Evolutionary conservation across 1,140 invertebrate species (phyloP).

Genomic region (Brachionus sp.): DNA sequence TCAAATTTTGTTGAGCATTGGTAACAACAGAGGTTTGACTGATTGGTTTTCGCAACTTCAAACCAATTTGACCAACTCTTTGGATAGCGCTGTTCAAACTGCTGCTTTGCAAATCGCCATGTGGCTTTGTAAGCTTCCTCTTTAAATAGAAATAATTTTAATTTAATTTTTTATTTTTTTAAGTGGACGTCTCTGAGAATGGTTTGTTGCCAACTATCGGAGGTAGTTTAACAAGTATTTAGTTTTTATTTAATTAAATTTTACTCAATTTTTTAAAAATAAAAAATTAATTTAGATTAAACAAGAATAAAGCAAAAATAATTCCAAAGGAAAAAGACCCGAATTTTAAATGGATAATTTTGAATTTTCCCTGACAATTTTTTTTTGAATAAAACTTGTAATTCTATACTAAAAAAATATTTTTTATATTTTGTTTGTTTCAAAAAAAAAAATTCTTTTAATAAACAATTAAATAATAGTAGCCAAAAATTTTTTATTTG

Average conservation of each 20-base stretch:
- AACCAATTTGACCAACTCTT: not conserved
- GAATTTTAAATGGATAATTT: too few species aligned
- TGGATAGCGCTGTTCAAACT: slow-evolving; percentile 27
- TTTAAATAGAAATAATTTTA: not conserved
- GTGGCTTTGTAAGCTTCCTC: not conserved
- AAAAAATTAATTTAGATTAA: not conserved
- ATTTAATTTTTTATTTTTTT: not conserved
- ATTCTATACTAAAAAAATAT: too few species aligned
- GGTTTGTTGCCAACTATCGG: slow-evolving; percentile 30
- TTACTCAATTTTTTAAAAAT: not conserved
- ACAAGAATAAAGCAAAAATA: not conserved
- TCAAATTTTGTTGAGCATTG: slow-evolving; percentile 29
- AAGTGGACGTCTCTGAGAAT: slow-evolving; percentile 24
- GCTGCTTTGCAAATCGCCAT: not conserved
- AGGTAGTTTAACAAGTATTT: not conserved
- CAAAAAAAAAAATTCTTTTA: too few species aligned
- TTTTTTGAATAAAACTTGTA: too few species aligned
- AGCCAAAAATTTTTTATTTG: too few species aligned
- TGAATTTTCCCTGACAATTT: too few species aligned
- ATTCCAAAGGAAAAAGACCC: too few species aligned
- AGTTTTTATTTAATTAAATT: not conserved
- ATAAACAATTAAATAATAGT: too few species aligned
- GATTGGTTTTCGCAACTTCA: slow-evolving; percentile 29
- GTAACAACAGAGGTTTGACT: not conserved
- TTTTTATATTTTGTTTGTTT: too few species aligned